phyloP scores from a whole-genome alignment of 2,797 vertebrate species.

The Megaceryle alcyon region DNA sequence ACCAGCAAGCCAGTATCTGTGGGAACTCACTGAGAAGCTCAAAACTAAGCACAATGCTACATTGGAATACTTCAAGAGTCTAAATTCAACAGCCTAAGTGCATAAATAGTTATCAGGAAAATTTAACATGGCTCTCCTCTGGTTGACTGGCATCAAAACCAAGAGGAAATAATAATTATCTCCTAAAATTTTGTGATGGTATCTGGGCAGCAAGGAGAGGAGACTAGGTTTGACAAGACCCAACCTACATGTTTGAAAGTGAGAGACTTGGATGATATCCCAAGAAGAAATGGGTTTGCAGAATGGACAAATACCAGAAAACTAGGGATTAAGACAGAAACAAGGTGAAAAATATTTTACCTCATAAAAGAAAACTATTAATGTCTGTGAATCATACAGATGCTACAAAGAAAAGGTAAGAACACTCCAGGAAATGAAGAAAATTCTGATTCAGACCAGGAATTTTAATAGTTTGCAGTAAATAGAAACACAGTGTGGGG shows the following conservation, averaged over 20 bases:
- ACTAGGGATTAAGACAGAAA: not conserved
- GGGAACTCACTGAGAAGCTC: not conserved
- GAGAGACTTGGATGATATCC: not conserved
- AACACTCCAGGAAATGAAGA: constrained; percentile 37
- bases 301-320: constrained; percentile 58
- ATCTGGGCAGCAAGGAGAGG: not conserved
- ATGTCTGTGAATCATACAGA: constrained; percentile 38
- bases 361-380: not conserved
- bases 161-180: not conserved
- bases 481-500: not conserved
- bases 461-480: constrained; percentile 16
- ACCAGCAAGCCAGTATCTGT: not conserved
- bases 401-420: constrained; percentile 48
- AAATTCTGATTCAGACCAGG: not conserved
- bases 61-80: not conserved
- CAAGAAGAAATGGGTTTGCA: not conserved
- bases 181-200: not conserved
- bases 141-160: not conserved
- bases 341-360: constrained; percentile 14
- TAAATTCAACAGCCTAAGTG: not conserved
- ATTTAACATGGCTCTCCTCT: not conserved
- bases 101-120: no score
- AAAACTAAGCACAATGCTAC: not conserved
- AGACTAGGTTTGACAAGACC: not conserved
- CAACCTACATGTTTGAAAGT: not conserved